These are phyloP conservation scores for Dilophus febrilis DNA, from an alignment of 2,888 invertebrate genomes.

Conservation along the genomic window DNA sequence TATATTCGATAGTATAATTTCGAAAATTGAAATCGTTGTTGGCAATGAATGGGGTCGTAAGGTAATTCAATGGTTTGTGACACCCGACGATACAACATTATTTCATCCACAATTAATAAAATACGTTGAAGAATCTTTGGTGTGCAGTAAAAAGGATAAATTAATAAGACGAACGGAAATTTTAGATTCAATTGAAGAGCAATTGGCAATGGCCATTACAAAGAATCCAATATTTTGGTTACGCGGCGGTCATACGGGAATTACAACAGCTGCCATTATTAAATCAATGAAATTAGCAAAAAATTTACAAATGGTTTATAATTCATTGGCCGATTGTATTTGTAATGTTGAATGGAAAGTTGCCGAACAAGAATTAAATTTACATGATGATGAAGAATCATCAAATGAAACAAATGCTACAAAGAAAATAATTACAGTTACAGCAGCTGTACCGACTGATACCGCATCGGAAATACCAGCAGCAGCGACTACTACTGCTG, in stretches of 20 bases:
- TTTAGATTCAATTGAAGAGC: constrained; percentile 42
- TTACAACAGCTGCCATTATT: constrained; percentile 52
- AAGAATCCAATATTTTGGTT: constrained; percentile 50
- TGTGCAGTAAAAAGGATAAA: constrained; percentile 55
- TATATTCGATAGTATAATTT: constrained; percentile 50
- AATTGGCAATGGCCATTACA: constrained; percentile 37
- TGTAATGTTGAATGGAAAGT: constrained; percentile 37
- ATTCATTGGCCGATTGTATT: constrained; percentile 31
- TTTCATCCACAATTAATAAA: constrained; percentile 70
- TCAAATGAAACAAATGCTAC: no score
- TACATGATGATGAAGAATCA: constrained; percentile 9
- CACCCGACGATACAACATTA: constrained; percentile 58
- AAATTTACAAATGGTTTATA: constrained; percentile 29
- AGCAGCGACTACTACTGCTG: background rate
- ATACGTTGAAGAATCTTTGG: constrained; percentile 56
- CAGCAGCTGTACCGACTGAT: background rate
- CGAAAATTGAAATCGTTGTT: constrained; percentile 48
- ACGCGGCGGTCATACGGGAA: constrained; percentile 43
- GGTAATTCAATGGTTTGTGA: constrained; percentile 67
- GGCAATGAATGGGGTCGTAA: constrained; percentile 67
- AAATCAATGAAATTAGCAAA: constrained; percentile 23
- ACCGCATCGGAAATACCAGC: constrained; percentile 1
- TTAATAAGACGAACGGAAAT: constrained; percentile 50
- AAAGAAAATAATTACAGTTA: no score
- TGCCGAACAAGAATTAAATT: constrained; percentile 14